Conservation (phyloP, 2,113 vertebrate species). For the Saimiri boliviensis region DNA sequence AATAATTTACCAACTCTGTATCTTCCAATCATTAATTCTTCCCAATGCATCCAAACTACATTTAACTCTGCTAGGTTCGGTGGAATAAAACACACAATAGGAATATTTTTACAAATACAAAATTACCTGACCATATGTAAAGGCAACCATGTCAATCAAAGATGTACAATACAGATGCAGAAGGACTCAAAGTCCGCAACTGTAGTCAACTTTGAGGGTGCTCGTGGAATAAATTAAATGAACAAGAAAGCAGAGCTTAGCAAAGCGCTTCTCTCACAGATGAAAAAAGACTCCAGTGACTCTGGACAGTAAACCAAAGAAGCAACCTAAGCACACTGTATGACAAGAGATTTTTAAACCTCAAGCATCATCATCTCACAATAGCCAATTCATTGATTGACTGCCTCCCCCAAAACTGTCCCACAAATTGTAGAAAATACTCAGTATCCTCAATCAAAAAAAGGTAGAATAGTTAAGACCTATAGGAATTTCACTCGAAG, state of each 20-base stretch:
- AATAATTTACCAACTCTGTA: constrained; percentile 99
- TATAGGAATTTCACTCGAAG: neutral
- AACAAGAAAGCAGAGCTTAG: neutral
- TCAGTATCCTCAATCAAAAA: neutral
- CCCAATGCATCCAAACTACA: constrained; percentile 93
- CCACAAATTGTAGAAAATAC: neutral
- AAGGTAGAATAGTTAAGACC: neutral
- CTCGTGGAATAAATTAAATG: constrained; percentile 56
- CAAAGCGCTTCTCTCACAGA: neutral
- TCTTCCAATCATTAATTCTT: constrained; percentile 99
- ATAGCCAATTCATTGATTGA: neutral
- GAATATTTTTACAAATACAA: constrained; percentile 80
- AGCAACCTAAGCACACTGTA: neutral
- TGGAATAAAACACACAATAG: constrained; percentile 87
- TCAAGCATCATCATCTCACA: neutral
- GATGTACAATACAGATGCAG: constrained; percentile 70
- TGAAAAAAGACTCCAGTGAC: neutral
- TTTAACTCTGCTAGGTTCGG: constrained; percentile 90
- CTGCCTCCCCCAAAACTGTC: neutral
- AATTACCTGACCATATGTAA: constrained; percentile 82
- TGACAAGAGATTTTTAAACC: neutral
- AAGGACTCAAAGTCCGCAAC: constrained; percentile 67
- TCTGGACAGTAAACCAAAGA: neutral
- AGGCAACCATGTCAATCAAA: constrained; percentile 83
- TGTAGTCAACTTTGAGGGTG: constrained; percentile 55